A percentile compares a stretch with the other conserved stretches of the same genome.
These are phyloP conservation scores for Carduelis carduelis DNA, from an alignment of 2,797 vertebrate species.

Conservation along the genomic window DNA sequence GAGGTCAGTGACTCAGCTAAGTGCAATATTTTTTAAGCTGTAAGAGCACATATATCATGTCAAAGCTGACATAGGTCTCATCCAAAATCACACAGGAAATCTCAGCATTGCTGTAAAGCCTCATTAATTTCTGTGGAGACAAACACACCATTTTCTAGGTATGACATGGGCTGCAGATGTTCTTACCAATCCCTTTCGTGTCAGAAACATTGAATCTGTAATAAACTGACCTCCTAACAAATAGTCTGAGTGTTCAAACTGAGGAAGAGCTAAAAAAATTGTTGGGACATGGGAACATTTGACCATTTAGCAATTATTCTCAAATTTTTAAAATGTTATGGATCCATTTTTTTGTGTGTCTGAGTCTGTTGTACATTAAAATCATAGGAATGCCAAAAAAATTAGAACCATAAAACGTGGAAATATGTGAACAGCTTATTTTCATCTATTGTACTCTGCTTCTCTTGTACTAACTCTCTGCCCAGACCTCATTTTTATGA, in stretches of 20 bases:
- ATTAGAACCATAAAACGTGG: background rate
- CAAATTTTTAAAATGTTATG: background rate
- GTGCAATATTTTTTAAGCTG: background rate
- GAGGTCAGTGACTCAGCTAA: background rate
- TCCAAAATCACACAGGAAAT: background rate
- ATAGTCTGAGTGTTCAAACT: background rate
- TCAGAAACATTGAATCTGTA: background rate
- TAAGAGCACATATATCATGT: background rate
- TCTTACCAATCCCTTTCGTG: background rate
- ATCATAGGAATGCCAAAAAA: background rate
- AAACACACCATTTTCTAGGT: background rate
- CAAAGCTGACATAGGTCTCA: background rate
- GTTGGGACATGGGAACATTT: background rate
- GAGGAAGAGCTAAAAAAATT: background rate
- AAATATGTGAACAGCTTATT: conserved; percentile 33
- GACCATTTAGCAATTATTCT: background rate
- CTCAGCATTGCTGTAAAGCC: background rate
- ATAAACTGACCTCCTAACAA: background rate
- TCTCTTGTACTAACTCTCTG: background rate
- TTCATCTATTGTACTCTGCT: background rate
- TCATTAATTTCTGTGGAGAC: conserved; percentile 11
- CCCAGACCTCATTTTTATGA: conserved; percentile 22
- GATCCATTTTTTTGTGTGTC: background rate
- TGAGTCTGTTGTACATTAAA: background rate
- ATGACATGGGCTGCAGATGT: background rate